Percentiles rank a stretch among this genome's conserved stretches.
Evolutionary conservation across 2,113 vertebrate species (phyloP).

Genomic region (Panthera uncia): DNA sequence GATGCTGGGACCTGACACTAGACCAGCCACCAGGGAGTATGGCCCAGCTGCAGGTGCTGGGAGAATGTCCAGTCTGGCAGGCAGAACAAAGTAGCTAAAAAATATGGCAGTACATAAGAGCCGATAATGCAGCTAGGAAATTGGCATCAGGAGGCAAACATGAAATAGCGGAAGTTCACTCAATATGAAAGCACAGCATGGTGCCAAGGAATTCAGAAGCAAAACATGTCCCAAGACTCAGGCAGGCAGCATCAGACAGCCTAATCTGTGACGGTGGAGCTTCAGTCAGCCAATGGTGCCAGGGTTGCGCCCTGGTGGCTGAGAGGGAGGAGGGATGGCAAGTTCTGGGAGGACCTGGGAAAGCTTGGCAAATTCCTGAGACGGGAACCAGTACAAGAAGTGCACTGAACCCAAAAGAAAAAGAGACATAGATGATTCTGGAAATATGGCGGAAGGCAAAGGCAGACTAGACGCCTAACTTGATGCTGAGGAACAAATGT

Average conservation of each 20-base stretch:
- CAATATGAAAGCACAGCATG: not conserved
- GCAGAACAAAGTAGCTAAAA: not conserved
- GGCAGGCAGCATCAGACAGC: not conserved
- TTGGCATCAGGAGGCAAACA: not conserved
- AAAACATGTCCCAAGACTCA: not conserved
- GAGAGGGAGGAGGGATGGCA: not conserved
- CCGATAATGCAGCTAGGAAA: not conserved
- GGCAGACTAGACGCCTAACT: not conserved
- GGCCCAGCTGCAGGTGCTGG: not conserved
- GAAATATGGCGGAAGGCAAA: conserved; percentile 12
- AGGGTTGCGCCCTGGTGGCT: not conserved
- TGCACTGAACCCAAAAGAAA: not conserved
- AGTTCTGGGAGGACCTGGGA: not conserved
- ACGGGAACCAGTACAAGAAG: not conserved
- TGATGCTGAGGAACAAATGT: not conserved
- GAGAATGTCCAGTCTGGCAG: not conserved
- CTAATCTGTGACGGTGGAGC: not conserved
- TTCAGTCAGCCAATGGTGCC: not conserved
- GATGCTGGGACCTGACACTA: not conserved
- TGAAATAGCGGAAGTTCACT: not conserved
- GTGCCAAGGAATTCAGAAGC: not conserved
- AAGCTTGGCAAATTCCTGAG: not conserved
- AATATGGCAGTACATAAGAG: not conserved
- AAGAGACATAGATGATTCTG: not conserved
- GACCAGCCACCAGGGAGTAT: not conserved